Conservation (phyloP, 2,888 invertebrate species). For the Epinotia ramella region DNA sequence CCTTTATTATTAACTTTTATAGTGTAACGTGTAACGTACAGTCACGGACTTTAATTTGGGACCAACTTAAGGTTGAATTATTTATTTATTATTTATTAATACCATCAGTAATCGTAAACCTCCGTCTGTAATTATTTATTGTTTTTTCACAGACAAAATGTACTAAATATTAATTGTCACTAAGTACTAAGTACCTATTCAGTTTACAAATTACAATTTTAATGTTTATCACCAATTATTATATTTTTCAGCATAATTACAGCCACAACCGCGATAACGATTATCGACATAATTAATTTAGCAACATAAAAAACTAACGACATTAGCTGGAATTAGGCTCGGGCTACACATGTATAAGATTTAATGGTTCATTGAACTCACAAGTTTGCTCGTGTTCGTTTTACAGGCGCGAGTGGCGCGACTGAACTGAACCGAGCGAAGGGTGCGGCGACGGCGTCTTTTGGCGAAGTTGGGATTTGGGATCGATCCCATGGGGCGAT, state of each 20-base stretch:
- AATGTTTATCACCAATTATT: no score
- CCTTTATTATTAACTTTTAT: neutral
- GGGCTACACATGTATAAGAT: slow-evolving; percentile 29
- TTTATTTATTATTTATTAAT: no score
- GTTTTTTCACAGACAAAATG: no score
- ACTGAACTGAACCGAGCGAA: slow-evolving; percentile 16
- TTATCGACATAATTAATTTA: neutral
- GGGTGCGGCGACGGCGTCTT: slow-evolving; percentile 23
- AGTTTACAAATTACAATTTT: no score
- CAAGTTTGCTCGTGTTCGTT: slow-evolving; percentile 24
- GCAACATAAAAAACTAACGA: slow-evolving; percentile 19
- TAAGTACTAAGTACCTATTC: no score
- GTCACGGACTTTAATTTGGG: no score
- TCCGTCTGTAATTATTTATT: no score
- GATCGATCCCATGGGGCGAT: slow-evolving; percentile 39
- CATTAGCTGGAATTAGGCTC: slow-evolving; percentile 19
- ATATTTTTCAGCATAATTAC: no score
- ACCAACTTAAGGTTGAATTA: no score
- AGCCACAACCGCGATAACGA: neutral
- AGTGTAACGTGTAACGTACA: neutral
- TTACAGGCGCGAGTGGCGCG: slow-evolving; percentile 35
- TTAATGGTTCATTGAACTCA: slow-evolving; percentile 32
- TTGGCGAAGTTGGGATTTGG: slow-evolving; percentile 16
- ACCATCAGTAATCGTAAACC: no score
- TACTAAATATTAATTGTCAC: no score